phyloP scores from a whole-genome alignment of 2,888 invertebrate species.

The Cybosia mesomella region DNA sequence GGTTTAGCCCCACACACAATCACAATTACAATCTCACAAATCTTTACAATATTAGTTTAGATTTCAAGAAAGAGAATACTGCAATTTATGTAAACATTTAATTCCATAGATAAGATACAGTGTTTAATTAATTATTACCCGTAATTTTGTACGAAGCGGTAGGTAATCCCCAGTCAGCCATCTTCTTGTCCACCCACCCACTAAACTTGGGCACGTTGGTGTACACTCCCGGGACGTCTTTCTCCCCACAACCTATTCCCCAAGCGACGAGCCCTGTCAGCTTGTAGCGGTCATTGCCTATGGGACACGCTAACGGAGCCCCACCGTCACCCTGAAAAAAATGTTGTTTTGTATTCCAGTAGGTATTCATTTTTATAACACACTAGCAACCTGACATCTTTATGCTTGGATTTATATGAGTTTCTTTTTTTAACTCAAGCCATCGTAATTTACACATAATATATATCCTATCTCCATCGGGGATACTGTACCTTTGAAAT shows the following conservation, averaged over 20 bases:
- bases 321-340: conserved; percentile 91
- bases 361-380: no score
- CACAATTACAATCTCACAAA: no score
- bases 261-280: conserved; percentile 94
- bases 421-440: no score
- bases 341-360: no score
- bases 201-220: conserved; percentile 89
- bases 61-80: no score
- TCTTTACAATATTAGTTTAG: no score
- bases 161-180: conserved; percentile 81
- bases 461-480: no score
- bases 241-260: conserved; percentile 94
- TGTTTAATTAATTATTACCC: not conserved
- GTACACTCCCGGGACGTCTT: conserved; percentile 92
- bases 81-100: not conserved
- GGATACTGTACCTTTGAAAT: no score
- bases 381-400: no score
- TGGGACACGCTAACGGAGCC: conserved; percentile 90
- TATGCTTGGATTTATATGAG: no score
- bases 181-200: conserved; percentile 90
- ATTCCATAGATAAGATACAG: not conserved
- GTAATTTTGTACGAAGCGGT: not conserved
- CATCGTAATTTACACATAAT: no score
- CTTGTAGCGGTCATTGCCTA: conserved; percentile 88
- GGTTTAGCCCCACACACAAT: no score